Evolutionary conservation across 2,797 vertebrate species (phyloP), one percentile per base, ranked within the genome.

Genomic region (Enteromius thamalakanensis): DNA sequence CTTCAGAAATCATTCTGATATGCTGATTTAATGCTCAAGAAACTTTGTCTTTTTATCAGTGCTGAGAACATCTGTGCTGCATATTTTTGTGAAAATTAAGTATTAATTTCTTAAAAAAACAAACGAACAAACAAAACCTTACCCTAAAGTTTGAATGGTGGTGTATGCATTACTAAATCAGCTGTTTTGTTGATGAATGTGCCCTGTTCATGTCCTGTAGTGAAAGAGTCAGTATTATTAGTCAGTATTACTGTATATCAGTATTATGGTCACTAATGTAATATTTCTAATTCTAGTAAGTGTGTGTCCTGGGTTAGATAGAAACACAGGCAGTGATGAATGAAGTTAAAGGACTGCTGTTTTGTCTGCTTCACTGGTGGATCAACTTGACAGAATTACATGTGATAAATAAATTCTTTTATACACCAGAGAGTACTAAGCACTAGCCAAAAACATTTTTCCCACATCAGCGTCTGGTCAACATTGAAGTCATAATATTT

Each of bases 251-350:
- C 55, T 58, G 9, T 58, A 64, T 64, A 32, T 64, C 19, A 40
- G 34, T 60, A 77, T 77, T 77, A 55, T 23, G 32, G 42, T 79
- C 47, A 37, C 14, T 55, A 53, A 69, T 79, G 64, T 79, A 53
- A 40, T 79, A 79, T 68, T 69, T 34, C 6, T 26, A 55, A 68
- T 67, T 23, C 42, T 78, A 65, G 19, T 79, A 9, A 5, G n/a
- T 42, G 11, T 55, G 15, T 68, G 45, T 68, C 42, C 32, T 68
- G 78, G n/a, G 55, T 55, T 14, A 55, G 32, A 69, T 29, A 5
- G 9, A 21, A 45, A 71, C 19, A 0, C 3, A 70, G 37, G 23
- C 11, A 72, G 40, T 71, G 53, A 26, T 1, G 49, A 42, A 76
- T 58, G 34, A 69, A 55, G 65, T 68, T 17, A 26, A 65, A 15